Conservation (phyloP, 2,888 invertebrate genomes). For the Stenoptilia bipunctidactyla region DNA sequence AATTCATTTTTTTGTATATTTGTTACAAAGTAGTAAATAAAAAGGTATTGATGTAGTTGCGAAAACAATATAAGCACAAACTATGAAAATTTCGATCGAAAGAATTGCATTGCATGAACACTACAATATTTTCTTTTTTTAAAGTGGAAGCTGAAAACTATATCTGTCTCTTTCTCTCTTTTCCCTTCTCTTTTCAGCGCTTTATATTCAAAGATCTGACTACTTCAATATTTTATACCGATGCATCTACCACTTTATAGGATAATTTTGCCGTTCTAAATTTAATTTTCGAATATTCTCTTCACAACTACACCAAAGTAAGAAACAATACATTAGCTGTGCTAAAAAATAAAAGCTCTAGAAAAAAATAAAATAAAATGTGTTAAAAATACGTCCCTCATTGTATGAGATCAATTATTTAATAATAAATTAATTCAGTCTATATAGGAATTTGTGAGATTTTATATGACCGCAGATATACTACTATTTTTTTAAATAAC, state of each 20-base stretch:
- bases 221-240: background rate
- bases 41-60: no score
- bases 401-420: slow-evolving; percentile 34
- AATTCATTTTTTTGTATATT: no score
- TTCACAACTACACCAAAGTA: background rate
- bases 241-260: background rate
- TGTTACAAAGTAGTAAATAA: no score
- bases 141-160: no score
- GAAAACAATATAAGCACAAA: no score
- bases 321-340: background rate
- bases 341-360: slow-evolving; percentile 14
- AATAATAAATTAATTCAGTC: slow-evolving; percentile 29
- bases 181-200: background rate
- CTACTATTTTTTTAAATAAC: background rate
- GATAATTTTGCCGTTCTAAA: background rate
- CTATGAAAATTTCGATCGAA: no score
- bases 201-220: background rate
- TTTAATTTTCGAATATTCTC: background rate
- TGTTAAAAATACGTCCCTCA: slow-evolving; percentile 21
- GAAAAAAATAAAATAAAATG: slow-evolving; percentile 16
- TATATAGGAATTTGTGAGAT: slow-evolving; percentile 24
- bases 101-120: no score
- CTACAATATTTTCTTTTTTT: no score
- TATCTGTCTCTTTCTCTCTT: background rate
- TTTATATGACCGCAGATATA: slow-evolving; percentile 3